Evolutionary conservation across 2,113 vertebrate species (phyloP).

Genomic region (Mystacornis crossleyi): DNA sequence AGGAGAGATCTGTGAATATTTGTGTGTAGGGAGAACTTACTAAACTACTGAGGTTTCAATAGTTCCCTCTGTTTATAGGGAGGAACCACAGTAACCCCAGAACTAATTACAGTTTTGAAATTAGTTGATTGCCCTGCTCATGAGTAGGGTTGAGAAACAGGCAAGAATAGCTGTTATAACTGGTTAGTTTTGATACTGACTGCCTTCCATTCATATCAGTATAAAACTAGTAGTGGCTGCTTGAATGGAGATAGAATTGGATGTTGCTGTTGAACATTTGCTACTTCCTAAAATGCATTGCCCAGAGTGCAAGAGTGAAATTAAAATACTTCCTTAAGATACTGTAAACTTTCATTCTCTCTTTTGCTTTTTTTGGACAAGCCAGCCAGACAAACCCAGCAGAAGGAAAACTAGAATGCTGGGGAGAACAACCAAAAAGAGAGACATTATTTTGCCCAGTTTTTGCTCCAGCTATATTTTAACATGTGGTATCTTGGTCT

Average conservation of each 20-base stretch:
- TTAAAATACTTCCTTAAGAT: not conserved
- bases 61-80: not conserved
- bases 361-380: not conserved
- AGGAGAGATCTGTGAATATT: not conserved
- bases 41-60: not conserved
- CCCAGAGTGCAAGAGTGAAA: accelerated
- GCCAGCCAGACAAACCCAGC: not conserved
- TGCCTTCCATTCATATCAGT: not conserved
- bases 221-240: not conserved
- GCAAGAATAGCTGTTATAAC: not conserved
- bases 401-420: not conserved
- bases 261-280: not conserved
- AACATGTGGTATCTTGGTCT: not conserved
- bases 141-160: not conserved
- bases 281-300: not conserved
- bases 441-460: not conserved
- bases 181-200: not conserved
- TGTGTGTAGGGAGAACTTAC: not conserved
- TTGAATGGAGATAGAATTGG: not conserved
- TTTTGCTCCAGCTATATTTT: not conserved
- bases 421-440: not conserved
- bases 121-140: not conserved
- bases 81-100: not conserved
- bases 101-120: not conserved
- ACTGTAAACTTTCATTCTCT: not conserved